phyloP scores from a whole-genome alignment of 2,888 invertebrate species.

The Sminthurinus aureus region DNA sequence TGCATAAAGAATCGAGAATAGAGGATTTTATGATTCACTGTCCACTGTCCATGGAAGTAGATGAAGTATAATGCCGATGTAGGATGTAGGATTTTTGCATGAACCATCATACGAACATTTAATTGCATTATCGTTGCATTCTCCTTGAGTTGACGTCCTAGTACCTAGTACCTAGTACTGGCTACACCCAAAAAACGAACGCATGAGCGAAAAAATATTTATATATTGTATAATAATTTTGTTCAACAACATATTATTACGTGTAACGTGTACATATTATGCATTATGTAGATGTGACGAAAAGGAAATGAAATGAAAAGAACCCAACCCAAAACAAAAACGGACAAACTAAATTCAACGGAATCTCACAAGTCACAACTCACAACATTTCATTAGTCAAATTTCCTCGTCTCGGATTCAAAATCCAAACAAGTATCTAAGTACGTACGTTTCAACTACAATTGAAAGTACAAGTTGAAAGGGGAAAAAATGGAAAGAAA shows the following conservation, averaged over 20 bases:
- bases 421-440: neutral
- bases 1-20: no score
- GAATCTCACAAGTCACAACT: neutral
- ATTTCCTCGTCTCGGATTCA: neutral
- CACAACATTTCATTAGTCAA: neutral
- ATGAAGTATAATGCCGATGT: no score
- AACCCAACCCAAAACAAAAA: constrained; percentile 10
- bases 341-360: neutral
- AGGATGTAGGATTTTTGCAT: no score
- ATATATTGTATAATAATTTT: neutral
- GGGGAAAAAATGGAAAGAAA: neutral
- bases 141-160: no score
- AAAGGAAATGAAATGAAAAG: constrained; percentile 1
- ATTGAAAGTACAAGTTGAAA: neutral
- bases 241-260: neutral
- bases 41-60: no score
- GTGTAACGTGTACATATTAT: neutral
- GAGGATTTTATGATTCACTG: no score
- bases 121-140: no score
- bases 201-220: neutral
- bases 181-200: neutral
- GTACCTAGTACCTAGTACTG: no score
- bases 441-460: neutral
- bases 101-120: no score
- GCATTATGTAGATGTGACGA: neutral